Evolutionary conservation across 2,888 invertebrate genomes (phyloP).

Genomic region (Callyntrura guangdongensis): DNA sequence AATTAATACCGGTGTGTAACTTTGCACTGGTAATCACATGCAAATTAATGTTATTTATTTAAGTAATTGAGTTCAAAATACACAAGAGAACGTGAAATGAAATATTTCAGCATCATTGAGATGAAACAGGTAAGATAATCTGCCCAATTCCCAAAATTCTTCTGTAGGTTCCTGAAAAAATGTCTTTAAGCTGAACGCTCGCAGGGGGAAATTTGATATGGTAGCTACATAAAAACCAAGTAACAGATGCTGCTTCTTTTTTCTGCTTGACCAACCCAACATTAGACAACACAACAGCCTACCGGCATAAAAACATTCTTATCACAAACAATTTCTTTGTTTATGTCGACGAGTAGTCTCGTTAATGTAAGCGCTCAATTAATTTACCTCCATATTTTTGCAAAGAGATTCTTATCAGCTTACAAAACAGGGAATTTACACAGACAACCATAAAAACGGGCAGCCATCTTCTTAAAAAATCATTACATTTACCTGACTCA

Average conservation of each 20-base stretch:
- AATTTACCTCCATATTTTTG: constrained; percentile 43
- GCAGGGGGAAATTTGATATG: constrained; percentile 5
- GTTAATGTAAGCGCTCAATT: constrained; percentile 43
- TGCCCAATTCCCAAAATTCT: background rate
- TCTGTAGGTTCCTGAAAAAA: constrained; percentile 3
- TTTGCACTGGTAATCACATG: constrained; percentile 44
- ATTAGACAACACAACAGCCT: too few species aligned
- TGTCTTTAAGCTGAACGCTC: background rate
- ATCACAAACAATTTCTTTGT: constrained; percentile 15
- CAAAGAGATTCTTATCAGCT: constrained; percentile 35
- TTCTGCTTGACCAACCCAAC: constrained; percentile 34
- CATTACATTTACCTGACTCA: background rate
- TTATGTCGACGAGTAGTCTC: constrained; percentile 7
- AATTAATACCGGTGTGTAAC: background rate
- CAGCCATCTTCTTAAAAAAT: background rate
- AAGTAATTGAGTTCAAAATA: constrained; percentile 62
- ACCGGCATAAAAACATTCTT: background rate
- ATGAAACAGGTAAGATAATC: constrained; percentile 25
- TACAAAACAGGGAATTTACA: constrained; percentile 37
- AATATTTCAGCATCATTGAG: background rate
- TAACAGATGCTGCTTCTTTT: constrained; percentile 22
- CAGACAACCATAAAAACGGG: constrained; percentile 17
- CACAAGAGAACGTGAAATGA: constrained; percentile 32
- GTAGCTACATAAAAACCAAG: too few species aligned
- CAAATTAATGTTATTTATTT: constrained; percentile 66